Evolutionary conservation across 2,113 vertebrate genomes (phyloP).

Genomic region (Melospiza melodia): DNA sequence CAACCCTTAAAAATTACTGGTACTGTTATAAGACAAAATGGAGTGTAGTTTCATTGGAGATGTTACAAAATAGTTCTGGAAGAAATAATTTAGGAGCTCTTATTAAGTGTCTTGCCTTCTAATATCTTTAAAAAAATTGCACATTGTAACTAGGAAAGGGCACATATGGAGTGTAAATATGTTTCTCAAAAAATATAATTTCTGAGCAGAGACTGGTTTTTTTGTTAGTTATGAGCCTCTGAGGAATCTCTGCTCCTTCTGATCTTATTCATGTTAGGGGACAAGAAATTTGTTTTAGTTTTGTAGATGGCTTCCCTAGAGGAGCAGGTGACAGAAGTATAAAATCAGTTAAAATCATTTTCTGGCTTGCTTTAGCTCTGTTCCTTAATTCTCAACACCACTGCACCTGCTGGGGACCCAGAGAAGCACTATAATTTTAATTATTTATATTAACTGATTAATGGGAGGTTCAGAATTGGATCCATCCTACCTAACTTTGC

Average conservation of each 20-base stretch:
- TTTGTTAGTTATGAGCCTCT: neutral
- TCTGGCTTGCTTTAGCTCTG: neutral
- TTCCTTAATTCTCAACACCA: neutral
- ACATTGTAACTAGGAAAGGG: neutral
- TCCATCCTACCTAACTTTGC: neutral
- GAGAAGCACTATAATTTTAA: neutral
- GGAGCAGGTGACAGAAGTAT: neutral
- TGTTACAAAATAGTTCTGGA: conserved; percentile 17
- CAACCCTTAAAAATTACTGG: neutral
- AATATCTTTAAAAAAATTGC: neutral
- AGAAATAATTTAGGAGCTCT: neutral
- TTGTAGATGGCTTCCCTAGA: neutral
- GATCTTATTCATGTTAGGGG: neutral
- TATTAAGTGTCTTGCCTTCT: neutral
- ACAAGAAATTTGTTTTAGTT: neutral
- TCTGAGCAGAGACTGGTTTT: neutral
- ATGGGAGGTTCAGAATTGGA: neutral
- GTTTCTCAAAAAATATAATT: neutral
- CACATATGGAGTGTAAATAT: neutral
- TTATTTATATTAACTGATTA: neutral
- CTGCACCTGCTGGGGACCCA: neutral
- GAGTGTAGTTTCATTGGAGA: conserved; percentile 12
- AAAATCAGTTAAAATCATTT: neutral
- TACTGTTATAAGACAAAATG: conserved; percentile 29
- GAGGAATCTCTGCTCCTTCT: neutral